Percentiles rank a stretch among this genome's conserved stretches.
Evolutionary conservation across 2,113 vertebrate genomes (phyloP).

Genomic region (Poeciliopsis retropinna): DNA sequence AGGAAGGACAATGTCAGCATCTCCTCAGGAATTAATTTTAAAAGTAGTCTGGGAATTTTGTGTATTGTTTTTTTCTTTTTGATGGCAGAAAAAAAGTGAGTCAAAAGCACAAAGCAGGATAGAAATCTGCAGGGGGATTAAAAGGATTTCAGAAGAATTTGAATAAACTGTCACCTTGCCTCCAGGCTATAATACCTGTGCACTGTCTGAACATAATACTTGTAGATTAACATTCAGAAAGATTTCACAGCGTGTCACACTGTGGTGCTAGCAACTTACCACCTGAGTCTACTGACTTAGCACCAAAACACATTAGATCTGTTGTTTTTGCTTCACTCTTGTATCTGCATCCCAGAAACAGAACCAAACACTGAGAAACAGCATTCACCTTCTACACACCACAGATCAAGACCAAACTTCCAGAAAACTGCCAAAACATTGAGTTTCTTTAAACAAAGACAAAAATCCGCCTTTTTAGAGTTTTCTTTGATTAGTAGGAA

Average conservation of each 20-base stretch:
- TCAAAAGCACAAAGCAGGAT: neutral
- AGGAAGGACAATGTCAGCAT: neutral
- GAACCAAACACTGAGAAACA: too few relatives aligned
- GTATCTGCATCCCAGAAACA: too few relatives aligned
- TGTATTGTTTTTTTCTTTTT: neutral
- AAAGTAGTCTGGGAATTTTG: neutral
- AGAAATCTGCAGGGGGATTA: constrained; percentile 26
- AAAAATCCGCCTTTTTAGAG: too few relatives aligned
- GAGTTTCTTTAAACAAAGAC: too few relatives aligned
- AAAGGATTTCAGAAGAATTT: constrained; percentile 27
- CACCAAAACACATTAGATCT: too few relatives aligned
- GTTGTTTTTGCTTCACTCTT: too few relatives aligned
- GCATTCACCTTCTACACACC: too few relatives aligned
- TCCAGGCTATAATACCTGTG: constrained; percentile 19
- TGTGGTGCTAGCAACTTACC: too few relatives aligned
- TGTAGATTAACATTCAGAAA: constrained; percentile 29
- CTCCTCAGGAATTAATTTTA: constrained; percentile 8
- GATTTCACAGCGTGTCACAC: neutral
- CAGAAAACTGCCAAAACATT: too few relatives aligned
- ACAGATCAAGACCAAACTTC: too few relatives aligned
- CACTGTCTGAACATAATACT: constrained; percentile 31
- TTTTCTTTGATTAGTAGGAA: too few relatives aligned
- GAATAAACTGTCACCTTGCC: constrained; percentile 18
- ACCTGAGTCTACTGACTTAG: too few relatives aligned
- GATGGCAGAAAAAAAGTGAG: neutral